Evolutionary conservation across 2,797 vertebrate genomes (phyloP), one percentile per base, ranked within the genome.

Genomic region (Hephaestus fuliginosus): DNA sequence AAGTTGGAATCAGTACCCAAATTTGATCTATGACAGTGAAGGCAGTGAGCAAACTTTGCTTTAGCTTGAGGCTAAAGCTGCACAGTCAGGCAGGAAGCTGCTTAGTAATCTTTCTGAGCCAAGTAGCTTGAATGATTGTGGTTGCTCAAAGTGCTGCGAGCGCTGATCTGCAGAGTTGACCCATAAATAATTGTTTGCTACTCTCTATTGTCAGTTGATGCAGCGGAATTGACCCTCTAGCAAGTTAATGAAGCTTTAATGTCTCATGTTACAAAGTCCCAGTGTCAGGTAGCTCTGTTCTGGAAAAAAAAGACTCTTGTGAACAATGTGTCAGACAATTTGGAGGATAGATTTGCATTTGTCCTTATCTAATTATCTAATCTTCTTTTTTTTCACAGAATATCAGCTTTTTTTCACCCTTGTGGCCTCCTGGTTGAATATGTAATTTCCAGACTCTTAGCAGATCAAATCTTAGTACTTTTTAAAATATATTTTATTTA

Each of bases 21-120:
- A 91, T 85, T 74, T 84, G 74, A 92, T 89, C 66, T 74, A 76
- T 74, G 73, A 81, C 74, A 67, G 66, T 56, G 48, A 78, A 82
- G 48, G 60, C 81, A 83, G 60, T 12, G 49, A 82, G 60, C 3
- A 53, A 82, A 49, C 30, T 46, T 55, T 76, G 52, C 63, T 33
- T 73, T 82, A 53, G 81, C 85, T 85, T 2, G 22, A 76, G 82
- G 87, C 74, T 43, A 61, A 70, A 70, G 81, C 75, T 58, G 67
- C 70, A 55, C 22, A 81, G 66, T 69, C 20, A 83, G 70, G 77
- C 68, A 57, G 46, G 71, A 84, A 78, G 78, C 76, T 3, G 43
- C 79, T 76, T 51, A 71, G 70, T 56, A 49, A 78, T 77, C 74
- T 88, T 68, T 52, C 44, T 20, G 63, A 80, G 52, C 55, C 70